These are phyloP conservation scores for Danionella dracula DNA, from an alignment of 2,797 vertebrate genomes.

Conservation along the genomic window DNA sequence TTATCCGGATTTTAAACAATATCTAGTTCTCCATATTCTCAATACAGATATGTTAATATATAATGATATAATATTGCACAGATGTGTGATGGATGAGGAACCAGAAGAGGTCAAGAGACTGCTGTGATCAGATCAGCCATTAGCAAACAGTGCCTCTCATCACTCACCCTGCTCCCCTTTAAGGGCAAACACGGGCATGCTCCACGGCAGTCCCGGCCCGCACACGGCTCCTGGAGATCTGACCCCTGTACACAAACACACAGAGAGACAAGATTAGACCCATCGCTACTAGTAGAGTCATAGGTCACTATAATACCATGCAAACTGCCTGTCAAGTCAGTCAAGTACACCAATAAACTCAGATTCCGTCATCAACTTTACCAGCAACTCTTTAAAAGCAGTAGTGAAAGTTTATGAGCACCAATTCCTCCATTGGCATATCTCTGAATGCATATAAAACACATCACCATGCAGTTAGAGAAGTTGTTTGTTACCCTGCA, in stretches of 20 bases:
- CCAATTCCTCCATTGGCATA: not conserved
- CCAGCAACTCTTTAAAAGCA: not conserved
- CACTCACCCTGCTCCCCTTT: constrained; percentile 85
- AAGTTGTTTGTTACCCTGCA: not conserved
- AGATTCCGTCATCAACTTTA: not conserved
- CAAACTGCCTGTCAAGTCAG: not conserved
- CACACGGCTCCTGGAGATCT: constrained; percentile 71
- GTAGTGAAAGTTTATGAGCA: not conserved
- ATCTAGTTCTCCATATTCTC: too few relatives aligned
- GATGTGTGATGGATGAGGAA: not conserved
- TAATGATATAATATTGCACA: too few relatives aligned
- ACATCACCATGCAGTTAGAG: not conserved
- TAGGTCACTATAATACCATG: not conserved
- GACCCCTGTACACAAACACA: constrained; percentile 63
- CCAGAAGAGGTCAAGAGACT: not conserved
- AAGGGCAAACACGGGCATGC: constrained; percentile 82
- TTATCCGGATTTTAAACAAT: too few relatives aligned
- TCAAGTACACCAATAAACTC: not conserved
- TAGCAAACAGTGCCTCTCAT: not conserved
- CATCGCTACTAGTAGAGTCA: not conserved
- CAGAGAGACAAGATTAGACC: constrained; percentile 13
- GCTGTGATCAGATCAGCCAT: not conserved
- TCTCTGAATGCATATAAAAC: not conserved
- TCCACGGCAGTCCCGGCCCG: constrained; percentile 77
- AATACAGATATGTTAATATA: too few relatives aligned